Evolutionary conservation across 1,140 invertebrate species (phyloP).

Genomic region (Atta cephalotes): DNA sequence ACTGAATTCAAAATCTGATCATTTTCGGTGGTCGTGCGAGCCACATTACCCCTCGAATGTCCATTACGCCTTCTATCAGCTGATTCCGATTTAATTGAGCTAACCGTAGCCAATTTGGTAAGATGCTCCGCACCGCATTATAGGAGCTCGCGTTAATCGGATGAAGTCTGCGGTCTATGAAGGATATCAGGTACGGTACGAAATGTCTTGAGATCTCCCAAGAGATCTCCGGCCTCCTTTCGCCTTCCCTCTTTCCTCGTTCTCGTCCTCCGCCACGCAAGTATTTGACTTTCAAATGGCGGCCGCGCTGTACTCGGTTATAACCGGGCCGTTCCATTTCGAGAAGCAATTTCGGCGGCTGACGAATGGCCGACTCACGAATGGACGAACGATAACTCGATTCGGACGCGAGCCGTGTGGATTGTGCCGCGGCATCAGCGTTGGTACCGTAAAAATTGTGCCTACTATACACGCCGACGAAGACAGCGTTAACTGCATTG

Average conservation of each 20-base stretch:
- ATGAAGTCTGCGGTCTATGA: conserved; percentile 76
- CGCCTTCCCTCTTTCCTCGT: background rate
- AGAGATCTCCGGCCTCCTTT: background rate
- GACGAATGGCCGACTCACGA: conserved; percentile 73
- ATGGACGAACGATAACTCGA: conserved; percentile 73
- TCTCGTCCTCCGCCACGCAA: conserved; percentile 61
- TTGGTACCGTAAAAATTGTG: conserved; percentile 27
- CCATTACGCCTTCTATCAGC: conserved; percentile 16
- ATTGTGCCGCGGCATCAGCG: conserved; percentile 63
- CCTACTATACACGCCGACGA: background rate
- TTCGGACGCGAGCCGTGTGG: conserved; percentile 62
- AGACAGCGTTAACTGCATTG: conserved; percentile 19
- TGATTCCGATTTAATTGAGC: conserved; percentile 73
- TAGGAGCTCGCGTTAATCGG: conserved; percentile 78
- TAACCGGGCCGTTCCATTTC: conserved; percentile 78
- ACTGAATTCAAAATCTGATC: conserved; percentile 28
- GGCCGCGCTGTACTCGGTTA: conserved; percentile 74
- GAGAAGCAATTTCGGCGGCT: conserved; percentile 75
- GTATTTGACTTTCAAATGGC: conserved; percentile 82
- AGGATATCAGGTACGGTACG: conserved; percentile 66
- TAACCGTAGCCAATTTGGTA: conserved; percentile 73
- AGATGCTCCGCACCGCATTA: conserved; percentile 72
- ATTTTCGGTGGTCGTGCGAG: background rate
- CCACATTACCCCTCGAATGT: conserved; percentile 14
- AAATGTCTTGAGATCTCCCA: conserved; percentile 78